A percentile compares a stretch with the other conserved stretches of the same genome.
Conservation (phyloP, 2,888 invertebrate species). For the Myopa testacea region DNA sequence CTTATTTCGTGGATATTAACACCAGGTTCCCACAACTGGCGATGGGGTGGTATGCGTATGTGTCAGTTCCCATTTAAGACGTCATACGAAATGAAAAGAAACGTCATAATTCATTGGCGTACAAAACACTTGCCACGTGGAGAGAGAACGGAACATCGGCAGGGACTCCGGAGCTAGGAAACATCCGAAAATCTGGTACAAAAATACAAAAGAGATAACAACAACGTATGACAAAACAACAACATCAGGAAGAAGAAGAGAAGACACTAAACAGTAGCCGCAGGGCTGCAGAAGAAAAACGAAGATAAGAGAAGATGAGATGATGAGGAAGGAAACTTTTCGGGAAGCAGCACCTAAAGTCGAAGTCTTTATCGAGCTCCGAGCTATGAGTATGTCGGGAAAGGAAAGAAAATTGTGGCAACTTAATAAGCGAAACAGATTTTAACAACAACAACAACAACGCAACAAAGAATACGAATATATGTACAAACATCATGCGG, state of each 20-base stretch:
- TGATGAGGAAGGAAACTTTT: not conserved
- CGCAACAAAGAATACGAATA: conserved; percentile 15
- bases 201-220: conserved; percentile 15
- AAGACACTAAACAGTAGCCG: conserved; percentile 25
- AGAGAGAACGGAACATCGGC: not conserved
- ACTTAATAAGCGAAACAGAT: conserved; percentile 47
- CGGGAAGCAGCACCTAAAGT: not conserved
- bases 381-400: not conserved
- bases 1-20: conserved; percentile 26
- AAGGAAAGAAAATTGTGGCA: conserved; percentile 43
- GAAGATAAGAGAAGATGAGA: not conserved
- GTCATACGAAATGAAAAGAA: conserved; percentile 43
- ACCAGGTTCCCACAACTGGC: conserved; percentile 30
- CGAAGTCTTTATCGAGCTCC: conserved; percentile 2
- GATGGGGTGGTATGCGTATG: conserved; percentile 3
- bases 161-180: conserved; percentile 13
- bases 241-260: conserved; percentile 17
- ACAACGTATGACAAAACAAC: conserved; percentile 1
- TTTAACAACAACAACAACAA: conserved; percentile 17
- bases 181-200: not conserved
- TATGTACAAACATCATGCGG: conserved; percentile 35
- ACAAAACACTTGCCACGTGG: conserved; percentile 34
- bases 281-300: conserved; percentile 4
- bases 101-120: conserved; percentile 46
- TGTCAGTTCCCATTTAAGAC: conserved; percentile 44